phyloP scores from a whole-genome alignment of 64 coral and sea anemone species.

The Montipora sp. region DNA sequence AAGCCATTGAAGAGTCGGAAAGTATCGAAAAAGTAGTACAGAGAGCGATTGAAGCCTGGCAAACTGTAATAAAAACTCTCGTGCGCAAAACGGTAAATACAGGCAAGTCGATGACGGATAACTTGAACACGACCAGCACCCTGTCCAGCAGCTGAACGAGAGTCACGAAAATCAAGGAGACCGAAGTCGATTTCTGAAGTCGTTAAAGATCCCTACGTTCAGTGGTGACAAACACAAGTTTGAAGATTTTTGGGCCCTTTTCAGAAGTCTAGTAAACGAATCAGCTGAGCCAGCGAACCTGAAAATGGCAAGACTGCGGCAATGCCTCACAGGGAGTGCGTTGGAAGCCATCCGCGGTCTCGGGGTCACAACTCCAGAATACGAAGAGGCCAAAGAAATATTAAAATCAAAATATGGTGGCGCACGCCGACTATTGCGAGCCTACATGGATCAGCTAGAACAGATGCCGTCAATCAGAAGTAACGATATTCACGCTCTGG shows the following conservation, averaged over 20 bases:
- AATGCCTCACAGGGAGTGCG: conserved; percentile 4
- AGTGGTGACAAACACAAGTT: conserved; percentile 37
- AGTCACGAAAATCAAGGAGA: background rate
- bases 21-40: conserved; percentile 50
- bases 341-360: conserved; percentile 39
- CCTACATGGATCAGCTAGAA: conserved; percentile 65
- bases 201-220: conserved; percentile 4
- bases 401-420: conserved; percentile 52
- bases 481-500: conserved; percentile 37
- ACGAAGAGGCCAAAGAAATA: conserved; percentile 66
- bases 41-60: conserved; percentile 11
- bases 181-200: background rate
- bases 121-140: background rate
- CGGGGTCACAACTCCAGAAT: conserved; percentile 21
- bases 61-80: conserved; percentile 52
- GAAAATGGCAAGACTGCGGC: conserved; percentile 59
- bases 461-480: conserved; percentile 10
- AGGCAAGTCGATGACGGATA: background rate
- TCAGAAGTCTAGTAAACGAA: conserved; percentile 47
- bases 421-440: conserved; percentile 22
- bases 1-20: conserved; percentile 37
- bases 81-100: background rate
- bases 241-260: conserved; percentile 36
- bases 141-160: background rate
- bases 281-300: conserved; percentile 16